Conservation (phyloP, 2,888 invertebrate genomes). For the Mythimna loreyi region DNA sequence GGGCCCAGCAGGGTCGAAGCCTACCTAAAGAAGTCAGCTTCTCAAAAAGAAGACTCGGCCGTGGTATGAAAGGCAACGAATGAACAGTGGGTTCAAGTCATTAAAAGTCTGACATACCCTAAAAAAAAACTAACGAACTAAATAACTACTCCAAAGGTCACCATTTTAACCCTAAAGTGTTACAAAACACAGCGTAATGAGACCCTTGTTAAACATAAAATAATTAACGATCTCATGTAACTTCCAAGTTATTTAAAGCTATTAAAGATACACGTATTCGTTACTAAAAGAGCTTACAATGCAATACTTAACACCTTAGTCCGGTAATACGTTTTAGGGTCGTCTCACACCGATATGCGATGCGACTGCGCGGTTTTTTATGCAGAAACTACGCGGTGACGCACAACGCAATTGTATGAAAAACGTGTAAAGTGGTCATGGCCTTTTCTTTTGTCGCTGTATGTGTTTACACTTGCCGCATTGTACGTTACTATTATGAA, state of each 20-base stretch:
- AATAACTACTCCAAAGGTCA: neutral
- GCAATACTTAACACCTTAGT: conserved; percentile 26
- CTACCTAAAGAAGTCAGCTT: too few species aligned
- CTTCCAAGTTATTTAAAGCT: conserved; percentile 15
- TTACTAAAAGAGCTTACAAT: conserved; percentile 18
- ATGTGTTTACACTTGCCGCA: too few species aligned
- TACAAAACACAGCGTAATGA: conserved; percentile 22
- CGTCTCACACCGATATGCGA: neutral
- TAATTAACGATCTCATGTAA: conserved; percentile 41
- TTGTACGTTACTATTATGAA: too few species aligned
- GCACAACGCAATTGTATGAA: too few species aligned
- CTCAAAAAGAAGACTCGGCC: too few species aligned
- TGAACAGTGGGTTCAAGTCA: too few species aligned
- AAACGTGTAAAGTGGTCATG: too few species aligned
- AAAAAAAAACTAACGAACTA: neutral
- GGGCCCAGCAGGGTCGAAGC: too few species aligned
- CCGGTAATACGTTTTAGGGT: neutral
- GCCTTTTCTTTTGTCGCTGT: too few species aligned
- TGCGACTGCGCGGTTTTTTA: neutral
- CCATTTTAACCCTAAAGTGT: conserved; percentile 3
- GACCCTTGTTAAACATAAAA: conserved; percentile 11
- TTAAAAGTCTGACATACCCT: too few species aligned
- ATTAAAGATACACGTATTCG: conserved; percentile 23
- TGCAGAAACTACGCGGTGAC: too few species aligned
- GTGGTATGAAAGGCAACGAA: too few species aligned